Base-by-base conservation (phyloP, 1,140 invertebrate genomes). In the Micrasema longulum region DNA sequence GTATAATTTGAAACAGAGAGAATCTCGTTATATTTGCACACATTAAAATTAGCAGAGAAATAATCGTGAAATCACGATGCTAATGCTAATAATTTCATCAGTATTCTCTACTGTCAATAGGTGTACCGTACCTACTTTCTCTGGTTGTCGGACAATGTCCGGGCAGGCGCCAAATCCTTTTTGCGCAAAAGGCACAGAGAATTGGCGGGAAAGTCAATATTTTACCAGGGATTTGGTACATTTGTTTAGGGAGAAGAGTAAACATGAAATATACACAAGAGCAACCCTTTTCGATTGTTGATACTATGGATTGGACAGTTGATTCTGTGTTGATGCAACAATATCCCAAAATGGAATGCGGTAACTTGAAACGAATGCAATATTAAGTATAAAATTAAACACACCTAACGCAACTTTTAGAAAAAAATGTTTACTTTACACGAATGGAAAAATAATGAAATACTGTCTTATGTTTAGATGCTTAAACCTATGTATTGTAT, bases 181-280 rank as follows among this genome's bases (percentile, higher is more conserved):
- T 64, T 64, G 62, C 62, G 62, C 62, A 47, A 63, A 22, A 63
- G 12, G 35, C 60, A 23, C 35, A 43, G 20, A 43, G 45, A 64
- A 20, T 60, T 60, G 14, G 55, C 6, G 55, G 55, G 31, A 64
- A 6, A 48, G 62, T 64, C 22, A 64, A 64, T 64, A 64, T 64
- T 47, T 47, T 11, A 5, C 5, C 16, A 20, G 35, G 23, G n/a
- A 23, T 23, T 14, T 14, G 26, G 41, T 7, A 1, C 22, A 31
- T 64, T 64, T 64, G 45, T 48, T 64, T 64, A 64, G 62, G 62
- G 45, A 16, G n/a, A 20, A 60, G 7, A 14, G 55, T 41, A 60
- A 38, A 60, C 10, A 60, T n/a, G 45, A 14, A 16, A 12, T 22
- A 53, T 31, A 7, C 26, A 31, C 26, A 31, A 31, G 26, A 31